Conservation (phyloP, 2,797 vertebrate genomes). For the Acanthopagrus latus region DNA sequence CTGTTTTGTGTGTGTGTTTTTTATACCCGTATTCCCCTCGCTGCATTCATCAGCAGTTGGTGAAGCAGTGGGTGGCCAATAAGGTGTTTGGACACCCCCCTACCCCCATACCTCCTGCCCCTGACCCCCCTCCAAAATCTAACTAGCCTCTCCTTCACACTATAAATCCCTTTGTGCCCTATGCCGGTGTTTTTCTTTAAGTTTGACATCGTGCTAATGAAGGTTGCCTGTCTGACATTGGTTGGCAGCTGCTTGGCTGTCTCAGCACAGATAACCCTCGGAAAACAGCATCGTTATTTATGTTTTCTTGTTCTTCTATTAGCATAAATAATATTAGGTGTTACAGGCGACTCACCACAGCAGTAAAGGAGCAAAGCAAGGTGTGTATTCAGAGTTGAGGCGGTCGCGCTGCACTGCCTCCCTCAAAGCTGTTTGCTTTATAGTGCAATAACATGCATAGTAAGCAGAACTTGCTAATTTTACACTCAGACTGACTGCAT, state of each 20-base stretch:
- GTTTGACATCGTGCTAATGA: conserved; percentile 73
- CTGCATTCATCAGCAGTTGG: conserved; percentile 70
- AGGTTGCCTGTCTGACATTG: conserved; percentile 46
- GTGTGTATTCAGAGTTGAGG: conserved; percentile 19
- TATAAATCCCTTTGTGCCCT: conserved; percentile 43
- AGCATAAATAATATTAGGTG: conserved; percentile 62
- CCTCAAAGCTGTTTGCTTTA: conserved; percentile 64
- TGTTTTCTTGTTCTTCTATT: conserved; percentile 49
- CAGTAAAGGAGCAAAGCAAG: conserved; percentile 37
- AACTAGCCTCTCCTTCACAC: conserved; percentile 40
- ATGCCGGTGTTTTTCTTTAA: conserved; percentile 27
- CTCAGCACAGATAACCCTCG: conserved; percentile 59
- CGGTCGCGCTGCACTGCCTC: conserved; percentile 19
- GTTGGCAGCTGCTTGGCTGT: conserved; percentile 67
- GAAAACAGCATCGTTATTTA: conserved; percentile 63
- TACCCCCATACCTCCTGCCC: not conserved
- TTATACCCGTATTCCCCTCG: conserved; percentile 30
- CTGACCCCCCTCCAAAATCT: conserved; percentile 47
- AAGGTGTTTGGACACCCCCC: conserved; percentile 55
- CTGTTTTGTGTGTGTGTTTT: conserved; percentile 40
- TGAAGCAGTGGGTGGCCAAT: conserved; percentile 59
- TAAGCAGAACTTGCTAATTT: conserved; percentile 50
- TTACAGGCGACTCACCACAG: conserved; percentile 55
- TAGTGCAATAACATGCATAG: conserved; percentile 48
- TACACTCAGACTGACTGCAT: conserved; percentile 15